Percentiles rank a stretch among this genome's conserved stretches.
Evolutionary conservation across 2,888 invertebrate genomes (phyloP).

Genomic region (Hirudinaria manillensis): DNA sequence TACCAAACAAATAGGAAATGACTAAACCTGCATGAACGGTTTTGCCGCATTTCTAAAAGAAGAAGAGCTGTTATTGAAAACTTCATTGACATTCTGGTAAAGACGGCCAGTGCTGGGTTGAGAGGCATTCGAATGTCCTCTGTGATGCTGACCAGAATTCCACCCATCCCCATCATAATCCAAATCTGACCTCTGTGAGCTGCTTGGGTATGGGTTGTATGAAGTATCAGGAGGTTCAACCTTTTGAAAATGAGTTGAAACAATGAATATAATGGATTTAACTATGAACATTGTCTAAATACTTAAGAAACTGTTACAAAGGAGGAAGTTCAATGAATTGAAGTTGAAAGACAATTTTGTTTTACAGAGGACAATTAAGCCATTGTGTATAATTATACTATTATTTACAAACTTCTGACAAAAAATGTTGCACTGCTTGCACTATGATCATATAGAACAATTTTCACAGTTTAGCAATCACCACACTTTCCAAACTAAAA

Average conservation of each 20-base stretch:
- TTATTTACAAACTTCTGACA: too few species aligned
- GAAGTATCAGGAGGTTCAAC: constrained; percentile 28
- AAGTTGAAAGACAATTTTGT: too few species aligned
- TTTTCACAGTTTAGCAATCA: too few species aligned
- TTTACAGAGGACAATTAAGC: too few species aligned
- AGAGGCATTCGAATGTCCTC: neutral
- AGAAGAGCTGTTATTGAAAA: constrained; percentile 17
- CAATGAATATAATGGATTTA: too few species aligned
- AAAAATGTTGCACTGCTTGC: too few species aligned
- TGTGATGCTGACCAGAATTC: constrained; percentile 9
- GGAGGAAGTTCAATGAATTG: too few species aligned
- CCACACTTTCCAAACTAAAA: too few species aligned
- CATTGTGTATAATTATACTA: too few species aligned
- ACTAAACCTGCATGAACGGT: constrained; percentile 5
- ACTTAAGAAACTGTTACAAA: neutral
- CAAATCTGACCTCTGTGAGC: neutral
- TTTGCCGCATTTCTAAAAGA: constrained; percentile 23
- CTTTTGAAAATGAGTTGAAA: neutral
- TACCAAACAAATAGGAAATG: neutral
- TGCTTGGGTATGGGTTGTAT: neutral
- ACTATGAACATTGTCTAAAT: too few species aligned
- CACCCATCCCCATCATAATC: neutral
- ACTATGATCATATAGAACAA: too few species aligned
- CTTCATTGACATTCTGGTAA: constrained; percentile 7
- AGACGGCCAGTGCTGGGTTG: neutral